Evolutionary conservation across 1,140 invertebrate species (phyloP).

Genomic region (Elysia chlorotica): DNA sequence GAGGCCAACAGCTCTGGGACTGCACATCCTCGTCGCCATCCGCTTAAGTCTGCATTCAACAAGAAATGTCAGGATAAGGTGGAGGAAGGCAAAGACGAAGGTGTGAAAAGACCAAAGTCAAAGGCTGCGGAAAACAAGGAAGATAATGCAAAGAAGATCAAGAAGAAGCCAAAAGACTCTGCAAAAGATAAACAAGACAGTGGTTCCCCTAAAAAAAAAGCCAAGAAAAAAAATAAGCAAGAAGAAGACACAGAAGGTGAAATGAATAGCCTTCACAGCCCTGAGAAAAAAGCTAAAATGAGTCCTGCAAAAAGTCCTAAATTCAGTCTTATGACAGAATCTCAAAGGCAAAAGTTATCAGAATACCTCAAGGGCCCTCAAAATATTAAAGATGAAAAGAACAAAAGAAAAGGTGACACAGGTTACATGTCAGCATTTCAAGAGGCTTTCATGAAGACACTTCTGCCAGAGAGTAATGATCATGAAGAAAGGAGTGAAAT

Average conservation of each 20-base stretch:
- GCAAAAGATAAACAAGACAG: background rate
- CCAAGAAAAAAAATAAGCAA: conserved; percentile 28
- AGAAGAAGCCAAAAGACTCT: conserved; percentile 4
- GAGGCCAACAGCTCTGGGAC: conserved; percentile 53
- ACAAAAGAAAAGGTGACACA: too few species aligned
- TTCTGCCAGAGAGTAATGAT: background rate
- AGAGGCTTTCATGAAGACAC: conserved; percentile 8
- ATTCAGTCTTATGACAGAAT: too few species aligned
- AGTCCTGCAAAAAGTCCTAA: too few species aligned
- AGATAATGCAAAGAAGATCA: conserved; percentile 9
- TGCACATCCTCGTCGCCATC: conserved; percentile 56
- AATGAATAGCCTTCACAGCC: too few species aligned
- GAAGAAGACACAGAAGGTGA: conserved; percentile 4
- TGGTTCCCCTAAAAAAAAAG: conserved; percentile 17
- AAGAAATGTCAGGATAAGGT: conserved; percentile 1
- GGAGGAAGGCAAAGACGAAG: too few species aligned
- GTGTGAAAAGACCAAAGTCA: conserved; percentile 1
- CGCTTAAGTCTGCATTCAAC: conserved; percentile 41
- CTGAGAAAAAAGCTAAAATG: too few species aligned
- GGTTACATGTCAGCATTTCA: background rate
- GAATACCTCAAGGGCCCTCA: background rate
- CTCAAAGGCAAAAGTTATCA: background rate
- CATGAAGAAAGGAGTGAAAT: too few species aligned
- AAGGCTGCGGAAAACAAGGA: conserved; percentile 1
- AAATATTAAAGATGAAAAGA: background rate